phyloP scores from a whole-genome alignment of 2,797 vertebrate species.

The Pelobates cultripes region DNA sequence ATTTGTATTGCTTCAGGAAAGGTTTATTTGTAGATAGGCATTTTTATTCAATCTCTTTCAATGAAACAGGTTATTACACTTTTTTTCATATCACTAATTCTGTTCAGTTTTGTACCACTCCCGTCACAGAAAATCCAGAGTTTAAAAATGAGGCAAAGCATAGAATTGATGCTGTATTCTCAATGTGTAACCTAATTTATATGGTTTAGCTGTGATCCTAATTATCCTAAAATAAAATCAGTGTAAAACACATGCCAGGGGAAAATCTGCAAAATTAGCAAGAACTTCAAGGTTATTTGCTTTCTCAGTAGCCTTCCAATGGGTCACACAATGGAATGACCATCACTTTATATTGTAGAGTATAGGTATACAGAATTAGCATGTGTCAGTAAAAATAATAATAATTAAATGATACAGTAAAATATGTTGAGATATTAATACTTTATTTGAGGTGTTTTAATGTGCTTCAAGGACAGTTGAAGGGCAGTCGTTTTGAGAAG shows the following conservation, averaged over 20 bases:
- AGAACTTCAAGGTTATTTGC: neutral
- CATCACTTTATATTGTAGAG: neutral
- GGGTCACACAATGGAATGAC: too few relatives aligned
- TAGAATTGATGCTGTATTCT: too few relatives aligned
- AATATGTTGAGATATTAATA: slow-evolving; percentile 11
- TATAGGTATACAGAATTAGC: neutral
- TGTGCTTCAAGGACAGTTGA: slow-evolving; percentile 26
- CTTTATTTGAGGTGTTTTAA: neutral
- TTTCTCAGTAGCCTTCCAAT: neutral
- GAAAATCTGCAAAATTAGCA: neutral
- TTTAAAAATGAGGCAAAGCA: too few relatives aligned
- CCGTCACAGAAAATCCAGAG: too few relatives aligned
- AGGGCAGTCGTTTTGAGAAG: slow-evolving; percentile 8
- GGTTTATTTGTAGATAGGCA: too few relatives aligned
- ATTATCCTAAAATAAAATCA: neutral
- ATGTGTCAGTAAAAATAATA: neutral
- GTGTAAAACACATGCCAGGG: neutral
- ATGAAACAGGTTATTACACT: too few relatives aligned
- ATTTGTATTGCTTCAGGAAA: too few relatives aligned
- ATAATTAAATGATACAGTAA: neutral
- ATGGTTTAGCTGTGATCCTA: neutral
- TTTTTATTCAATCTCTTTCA: too few relatives aligned
- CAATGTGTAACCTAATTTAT: too few relatives aligned
- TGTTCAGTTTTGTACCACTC: too few relatives aligned
- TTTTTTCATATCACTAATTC: too few relatives aligned